A percentile compares a stretch with the other conserved stretches of the same genome.
Evolutionary conservation across 1,140 invertebrate species (phyloP).

Genomic region (Globodera rostochiensis): DNA sequence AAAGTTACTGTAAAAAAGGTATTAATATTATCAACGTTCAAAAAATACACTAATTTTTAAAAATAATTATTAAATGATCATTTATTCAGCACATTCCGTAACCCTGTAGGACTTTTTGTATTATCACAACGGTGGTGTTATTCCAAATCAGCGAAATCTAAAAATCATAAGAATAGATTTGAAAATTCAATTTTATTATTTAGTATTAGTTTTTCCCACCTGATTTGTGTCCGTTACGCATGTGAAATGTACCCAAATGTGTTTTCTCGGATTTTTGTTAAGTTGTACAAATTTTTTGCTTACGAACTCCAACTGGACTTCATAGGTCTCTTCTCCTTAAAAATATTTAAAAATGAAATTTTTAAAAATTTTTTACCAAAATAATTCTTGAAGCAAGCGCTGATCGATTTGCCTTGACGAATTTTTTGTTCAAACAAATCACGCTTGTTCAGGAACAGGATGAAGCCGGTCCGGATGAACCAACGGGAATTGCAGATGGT

Average conservation of each 20-base stretch:
- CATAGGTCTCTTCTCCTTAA: slow-evolving; percentile 77
- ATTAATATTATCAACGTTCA: no score
- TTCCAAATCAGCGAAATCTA: slow-evolving; percentile 99
- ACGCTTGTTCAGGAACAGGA: slow-evolving; percentile 98
- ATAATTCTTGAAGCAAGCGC: slow-evolving; percentile 98
- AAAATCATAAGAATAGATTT: neutral
- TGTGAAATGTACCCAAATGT: slow-evolving; percentile 99
- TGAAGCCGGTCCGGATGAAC: slow-evolving; percentile 99
- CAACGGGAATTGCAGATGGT: slow-evolving; percentile 99
- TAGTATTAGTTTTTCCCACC: slow-evolving; percentile 67
- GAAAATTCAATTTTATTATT: neutral
- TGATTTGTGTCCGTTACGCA: slow-evolving; percentile 99
- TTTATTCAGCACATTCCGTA: slow-evolving; percentile 77
- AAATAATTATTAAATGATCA: neutral
- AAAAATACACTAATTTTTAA: no score
- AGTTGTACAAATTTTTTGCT: slow-evolving; percentile 75
- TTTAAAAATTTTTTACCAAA: slow-evolving; percentile 73
- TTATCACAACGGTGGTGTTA: slow-evolving; percentile 94
- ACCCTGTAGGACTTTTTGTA: slow-evolving; percentile 94
- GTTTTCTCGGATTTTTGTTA: slow-evolving; percentile 78
- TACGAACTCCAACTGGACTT: slow-evolving; percentile 69
- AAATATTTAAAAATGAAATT: slow-evolving; percentile 42
- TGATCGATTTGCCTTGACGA: slow-evolving; percentile 81
- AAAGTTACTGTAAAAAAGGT: no score
- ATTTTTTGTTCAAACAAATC: slow-evolving; percentile 98